Percentiles rank a stretch among this genome's conserved stretches.
Conservation (phyloP, 2,113 vertebrate genomes). For the Natator depressus region DNA sequence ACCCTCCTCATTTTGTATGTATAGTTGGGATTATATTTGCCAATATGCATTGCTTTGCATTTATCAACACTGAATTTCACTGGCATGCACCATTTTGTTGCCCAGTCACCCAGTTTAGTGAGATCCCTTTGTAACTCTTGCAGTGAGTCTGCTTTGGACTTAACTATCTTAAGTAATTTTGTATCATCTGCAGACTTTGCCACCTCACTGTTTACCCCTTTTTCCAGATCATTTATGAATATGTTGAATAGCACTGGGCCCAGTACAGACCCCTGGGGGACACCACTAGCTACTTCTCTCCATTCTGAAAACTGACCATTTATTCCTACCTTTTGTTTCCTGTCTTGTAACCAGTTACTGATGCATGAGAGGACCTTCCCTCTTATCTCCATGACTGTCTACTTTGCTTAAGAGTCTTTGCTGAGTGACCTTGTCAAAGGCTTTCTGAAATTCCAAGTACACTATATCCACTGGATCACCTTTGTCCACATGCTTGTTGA, state of each 20-base stretch:
- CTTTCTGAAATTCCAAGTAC: background rate
- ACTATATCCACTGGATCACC: background rate
- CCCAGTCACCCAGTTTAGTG: background rate
- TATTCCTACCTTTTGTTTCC: background rate
- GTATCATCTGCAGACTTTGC: background rate
- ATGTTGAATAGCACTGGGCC: background rate
- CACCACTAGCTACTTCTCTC: background rate
- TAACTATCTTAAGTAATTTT: background rate
- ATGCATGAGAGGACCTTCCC: background rate
- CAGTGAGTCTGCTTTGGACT: background rate
- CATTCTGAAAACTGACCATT: background rate
- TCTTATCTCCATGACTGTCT: background rate
- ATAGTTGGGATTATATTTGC: background rate
- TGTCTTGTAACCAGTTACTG: background rate
- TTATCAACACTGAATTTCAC: background rate
- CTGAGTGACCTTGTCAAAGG: background rate
- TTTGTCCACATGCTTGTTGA: background rate
- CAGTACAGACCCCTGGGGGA: background rate
- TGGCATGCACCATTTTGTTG: background rate
- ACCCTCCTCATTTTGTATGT: background rate
- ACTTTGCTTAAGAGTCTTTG: background rate
- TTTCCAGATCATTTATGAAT: background rate
- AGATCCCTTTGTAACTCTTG: no score
- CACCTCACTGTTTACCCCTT: background rate
- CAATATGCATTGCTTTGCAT: no score